Percentiles rank a stretch among this genome's conserved stretches.
Evolutionary conservation across 1,140 invertebrate genomes (phyloP).

Genomic region (Aethina tumida): DNA sequence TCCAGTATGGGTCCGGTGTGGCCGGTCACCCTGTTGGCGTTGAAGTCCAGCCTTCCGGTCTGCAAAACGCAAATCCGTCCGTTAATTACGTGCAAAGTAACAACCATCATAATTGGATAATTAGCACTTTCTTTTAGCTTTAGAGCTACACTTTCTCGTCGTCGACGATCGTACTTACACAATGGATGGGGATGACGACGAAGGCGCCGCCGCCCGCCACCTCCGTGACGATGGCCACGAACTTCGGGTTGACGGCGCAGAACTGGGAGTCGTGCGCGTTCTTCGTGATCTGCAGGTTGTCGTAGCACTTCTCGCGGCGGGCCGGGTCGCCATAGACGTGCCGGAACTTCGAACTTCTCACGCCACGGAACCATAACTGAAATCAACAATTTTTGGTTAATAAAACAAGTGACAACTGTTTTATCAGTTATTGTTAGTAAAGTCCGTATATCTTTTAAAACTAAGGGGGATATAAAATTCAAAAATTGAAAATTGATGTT

Average conservation of each 20-base stretch:
- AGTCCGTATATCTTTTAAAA: too few relatives aligned
- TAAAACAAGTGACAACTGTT: too few relatives aligned
- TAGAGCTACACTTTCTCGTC: neutral
- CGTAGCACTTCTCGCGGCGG: slow-evolving; percentile 83
- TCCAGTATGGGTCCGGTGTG: slow-evolving; percentile 75
- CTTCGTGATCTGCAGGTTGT: slow-evolving; percentile 87
- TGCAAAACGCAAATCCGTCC: slow-evolving; percentile 31
- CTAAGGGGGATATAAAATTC: too few relatives aligned
- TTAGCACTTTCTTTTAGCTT: neutral
- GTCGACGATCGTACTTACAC: slow-evolving; percentile 53
- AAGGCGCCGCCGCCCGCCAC: slow-evolving; percentile 91
- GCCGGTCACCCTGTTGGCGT: slow-evolving; percentile 67
- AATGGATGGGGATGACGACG: slow-evolving; percentile 78
- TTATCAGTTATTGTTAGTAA: too few relatives aligned
- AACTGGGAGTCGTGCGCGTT: slow-evolving; percentile 88
- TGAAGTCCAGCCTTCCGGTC: slow-evolving; percentile 68
- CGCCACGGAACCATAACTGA: slow-evolving; percentile 73
- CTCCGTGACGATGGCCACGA: slow-evolving; percentile 87
- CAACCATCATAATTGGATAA: neutral
- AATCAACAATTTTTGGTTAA: slow-evolving; percentile 36
- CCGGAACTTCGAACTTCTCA: slow-evolving; percentile 82
- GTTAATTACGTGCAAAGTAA: neutral
- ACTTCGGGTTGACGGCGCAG: slow-evolving; percentile 90
- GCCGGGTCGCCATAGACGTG: slow-evolving; percentile 86
- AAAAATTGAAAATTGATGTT: too few relatives aligned